Evolutionary conservation across 2,113 vertebrate genomes (phyloP).

Genomic region (Clupea harengus): DNA sequence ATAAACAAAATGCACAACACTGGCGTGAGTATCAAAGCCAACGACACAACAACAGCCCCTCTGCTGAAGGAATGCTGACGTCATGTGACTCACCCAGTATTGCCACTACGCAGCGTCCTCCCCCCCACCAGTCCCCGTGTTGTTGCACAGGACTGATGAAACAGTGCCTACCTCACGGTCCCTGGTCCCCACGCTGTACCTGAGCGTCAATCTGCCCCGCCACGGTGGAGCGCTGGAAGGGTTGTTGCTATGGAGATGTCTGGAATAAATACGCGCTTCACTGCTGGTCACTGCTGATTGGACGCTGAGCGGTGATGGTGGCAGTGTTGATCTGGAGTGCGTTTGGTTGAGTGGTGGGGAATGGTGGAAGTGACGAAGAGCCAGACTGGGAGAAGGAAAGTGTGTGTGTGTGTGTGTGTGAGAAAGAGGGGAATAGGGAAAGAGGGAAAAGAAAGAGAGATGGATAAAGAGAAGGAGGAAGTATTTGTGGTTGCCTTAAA

Average conservation of each 20-base stretch:
- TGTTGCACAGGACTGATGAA: constrained; percentile 3
- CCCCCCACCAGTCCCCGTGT: neutral
- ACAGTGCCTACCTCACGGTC: neutral
- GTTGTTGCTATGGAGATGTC: constrained; percentile 5
- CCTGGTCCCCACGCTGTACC: neutral
- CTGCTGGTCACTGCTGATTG: constrained; percentile 1
- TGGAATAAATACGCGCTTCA: neutral
- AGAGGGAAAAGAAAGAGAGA: too few relatives aligned
- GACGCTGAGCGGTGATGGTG: neutral
- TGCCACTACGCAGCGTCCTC: neutral
- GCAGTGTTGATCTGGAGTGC: neutral
- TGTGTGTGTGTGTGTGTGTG: neutral
- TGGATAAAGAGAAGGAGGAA: too few relatives aligned
- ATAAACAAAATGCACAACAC: neutral
- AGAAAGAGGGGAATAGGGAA: too few relatives aligned
- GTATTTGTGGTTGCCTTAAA: too few relatives aligned
- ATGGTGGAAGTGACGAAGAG: neutral
- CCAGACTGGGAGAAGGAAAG: neutral
- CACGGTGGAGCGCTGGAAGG: neutral
- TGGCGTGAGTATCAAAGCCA: neutral
- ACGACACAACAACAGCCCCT: neutral
- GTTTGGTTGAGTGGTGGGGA: neutral
- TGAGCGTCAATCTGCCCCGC: constrained; percentile 11
- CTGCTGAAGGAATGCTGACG: neutral
- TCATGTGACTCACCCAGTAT: neutral